These are phyloP conservation scores for human DNA, from an alignment of 2,113 vertebrate species.

Conservation along the genomic window DNA sequence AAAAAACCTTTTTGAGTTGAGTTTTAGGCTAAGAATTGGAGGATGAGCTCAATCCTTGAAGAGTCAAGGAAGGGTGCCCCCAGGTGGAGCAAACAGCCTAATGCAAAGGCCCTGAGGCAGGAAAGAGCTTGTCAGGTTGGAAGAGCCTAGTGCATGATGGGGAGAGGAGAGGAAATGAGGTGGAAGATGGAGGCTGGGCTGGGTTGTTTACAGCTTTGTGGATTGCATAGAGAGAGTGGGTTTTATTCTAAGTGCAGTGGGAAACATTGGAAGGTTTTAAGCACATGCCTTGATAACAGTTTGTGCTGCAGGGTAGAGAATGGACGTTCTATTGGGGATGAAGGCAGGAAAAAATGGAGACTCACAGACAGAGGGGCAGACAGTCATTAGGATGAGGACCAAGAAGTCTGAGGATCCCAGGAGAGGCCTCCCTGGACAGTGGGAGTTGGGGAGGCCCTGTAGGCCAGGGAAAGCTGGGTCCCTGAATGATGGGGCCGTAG, in stretches of 20 bases:
- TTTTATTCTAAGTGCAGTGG: neutral
- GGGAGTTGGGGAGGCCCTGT: neutral
- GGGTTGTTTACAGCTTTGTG: neutral
- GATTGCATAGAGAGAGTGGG: neutral
- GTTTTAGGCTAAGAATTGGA: constrained; percentile 24
- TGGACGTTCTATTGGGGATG: neutral
- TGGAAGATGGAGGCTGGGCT: neutral
- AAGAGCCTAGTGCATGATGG: neutral
- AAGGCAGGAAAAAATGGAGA: neutral
- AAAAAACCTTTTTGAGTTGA: neutral
- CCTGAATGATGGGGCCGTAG: neutral
- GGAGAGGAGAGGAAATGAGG: neutral
- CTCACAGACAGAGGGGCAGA: neutral
- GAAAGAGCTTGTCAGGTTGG: neutral
- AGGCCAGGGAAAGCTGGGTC: neutral
- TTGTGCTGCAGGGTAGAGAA: neutral
- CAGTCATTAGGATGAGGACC: neutral
- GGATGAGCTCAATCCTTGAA: neutral
- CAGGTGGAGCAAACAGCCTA: neutral
- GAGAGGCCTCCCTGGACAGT: neutral
- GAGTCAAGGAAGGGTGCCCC: neutral
- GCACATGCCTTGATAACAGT: neutral
- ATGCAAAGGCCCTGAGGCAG: neutral
- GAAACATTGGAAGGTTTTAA: neutral
- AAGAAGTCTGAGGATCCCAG: neutral